Base-by-base conservation (phyloP, 2,797 vertebrate species). In the Euthynnus affinis region DNA sequence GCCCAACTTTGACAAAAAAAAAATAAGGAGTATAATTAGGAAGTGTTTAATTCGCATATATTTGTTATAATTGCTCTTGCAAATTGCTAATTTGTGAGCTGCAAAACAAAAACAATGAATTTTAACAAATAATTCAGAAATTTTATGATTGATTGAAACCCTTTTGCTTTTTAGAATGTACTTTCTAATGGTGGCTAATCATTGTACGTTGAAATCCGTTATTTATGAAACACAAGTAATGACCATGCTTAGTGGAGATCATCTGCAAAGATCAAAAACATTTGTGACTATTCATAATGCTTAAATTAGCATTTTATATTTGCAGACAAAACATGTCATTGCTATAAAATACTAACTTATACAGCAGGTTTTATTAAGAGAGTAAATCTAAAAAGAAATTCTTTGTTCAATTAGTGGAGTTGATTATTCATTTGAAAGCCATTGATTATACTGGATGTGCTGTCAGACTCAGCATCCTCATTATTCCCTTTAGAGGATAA, bases 401-500 rank as follows among this genome's bases (percentile, higher is more conserved):
- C 75, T 90, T 86, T 91, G 86, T 93, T 92, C 90, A 93, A 94
- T 94, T 95, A 93, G 89, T 68, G 34, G 79, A 82, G 89, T 88
- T 92, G 89, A 91, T 93, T 91, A 93, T 91, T 92, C 88, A 90
- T 93, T 89, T 89, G 84, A 88, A 89, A 89, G 83, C 86, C 89
- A 91, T 93, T 93, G 92, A 91, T 93, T 93, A 93, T 88, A 84
- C 67, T 55, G 75, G 85, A 88, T 87, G 83, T 84, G 87, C 90
- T 95, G 95, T 94, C 94, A 37, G 37, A 37, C 37, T 37, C 37
- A 88, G 84, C 88, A 89, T 93, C 94, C 96, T 98, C 96, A 97
- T 97, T 96, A 97, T 96, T 98, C 92, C 89, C 84, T 86, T 91
- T 84, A 81, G 89, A 90, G 92, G 91, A 94, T 94, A 94, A 93